These are phyloP conservation scores for Mustelus asterias DNA, from an alignment of 2,113 vertebrate genomes.

Conservation along the genomic window DNA sequence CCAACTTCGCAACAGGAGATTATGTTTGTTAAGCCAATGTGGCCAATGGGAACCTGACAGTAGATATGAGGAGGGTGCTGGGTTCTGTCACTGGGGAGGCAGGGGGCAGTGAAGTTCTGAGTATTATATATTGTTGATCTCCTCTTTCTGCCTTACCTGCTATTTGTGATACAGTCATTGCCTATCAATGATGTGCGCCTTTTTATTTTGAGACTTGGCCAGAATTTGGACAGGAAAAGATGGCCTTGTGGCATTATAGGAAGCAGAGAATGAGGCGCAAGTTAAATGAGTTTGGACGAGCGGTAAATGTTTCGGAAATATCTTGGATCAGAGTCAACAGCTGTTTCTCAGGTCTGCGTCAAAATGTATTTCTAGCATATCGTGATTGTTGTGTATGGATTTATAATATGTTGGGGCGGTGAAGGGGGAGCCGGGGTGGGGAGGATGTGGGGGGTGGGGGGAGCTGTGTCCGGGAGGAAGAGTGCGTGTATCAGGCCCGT, in stretches of 20 bases:
- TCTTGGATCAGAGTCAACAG: background rate
- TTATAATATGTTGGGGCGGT: too few relatives aligned
- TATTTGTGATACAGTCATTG: background rate
- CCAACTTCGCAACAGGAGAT: background rate
- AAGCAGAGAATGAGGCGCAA: background rate
- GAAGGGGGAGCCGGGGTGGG: too few relatives aligned
- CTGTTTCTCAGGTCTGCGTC: background rate
- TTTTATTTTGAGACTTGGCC: background rate
- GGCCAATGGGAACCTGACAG: background rate
- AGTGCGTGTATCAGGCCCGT: background rate
- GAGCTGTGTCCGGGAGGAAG: background rate
- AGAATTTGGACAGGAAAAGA: background rate
- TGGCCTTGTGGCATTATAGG: background rate
- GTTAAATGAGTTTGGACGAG: background rate
- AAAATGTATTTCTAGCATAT: background rate
- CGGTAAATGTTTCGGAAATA: background rate
- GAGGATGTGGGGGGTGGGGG: too few relatives aligned
- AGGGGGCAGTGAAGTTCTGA: background rate
- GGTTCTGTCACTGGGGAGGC: background rate
- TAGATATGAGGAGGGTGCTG: background rate
- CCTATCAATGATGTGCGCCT: background rate
- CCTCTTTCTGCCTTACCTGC: background rate
- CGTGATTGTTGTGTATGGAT: background rate
- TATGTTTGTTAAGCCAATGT: background rate
- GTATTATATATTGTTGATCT: background rate